Base-by-base conservation (phyloP, 2,888 invertebrate genomes). In the Agapostemon virescens region DNA sequence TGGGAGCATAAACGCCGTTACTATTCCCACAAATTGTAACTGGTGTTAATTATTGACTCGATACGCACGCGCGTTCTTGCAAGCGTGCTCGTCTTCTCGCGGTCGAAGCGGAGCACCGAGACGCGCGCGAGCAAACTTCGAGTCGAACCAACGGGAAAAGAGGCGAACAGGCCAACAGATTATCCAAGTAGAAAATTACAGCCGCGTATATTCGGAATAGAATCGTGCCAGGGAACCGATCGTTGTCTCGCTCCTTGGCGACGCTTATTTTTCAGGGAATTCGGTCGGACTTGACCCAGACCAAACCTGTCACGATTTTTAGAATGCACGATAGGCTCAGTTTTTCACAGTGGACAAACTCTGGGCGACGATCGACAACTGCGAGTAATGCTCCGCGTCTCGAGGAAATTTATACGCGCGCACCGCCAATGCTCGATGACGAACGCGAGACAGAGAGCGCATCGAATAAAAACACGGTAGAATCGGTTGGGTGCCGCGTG, bases 1-100 rank as follows among this genome's bases (percentile, higher is more conserved):
- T 91, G 90, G 91, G 92, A 92, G 92, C 92, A 91, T 92, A 91
- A 92, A 91, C 89, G 91, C 91, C 91, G 91, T 91, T 92, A 90
- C 92, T 92, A 91, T 92, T 92, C 92, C 92, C 92, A 90, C 92
- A 92, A 92, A 92, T 92, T 92, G 92, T 92, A 92, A 92, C 92
- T 92, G 92, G 91, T 92, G 92, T 92, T 92, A 92, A 92, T 92
- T 92, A 92, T 92, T 92, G 92, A 91, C 90, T 90, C 89, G 91
- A 90, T 91, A 90, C 90, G 91, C 88, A 84, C 61, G 49, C 66
- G 42, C 77, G 82, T 79, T 71, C 78, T 61, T 63, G 75, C 74
- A 61, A 64, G 80, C 45, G 58, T 23, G 77, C 26, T 17, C 58
- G 30, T 45, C 45, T 52, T 33, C 70, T 2, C 67, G 4, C 13